Base-by-base conservation (phyloP, 2,888 invertebrate genomes). In the Psylliodes chrysocephalus region DNA sequence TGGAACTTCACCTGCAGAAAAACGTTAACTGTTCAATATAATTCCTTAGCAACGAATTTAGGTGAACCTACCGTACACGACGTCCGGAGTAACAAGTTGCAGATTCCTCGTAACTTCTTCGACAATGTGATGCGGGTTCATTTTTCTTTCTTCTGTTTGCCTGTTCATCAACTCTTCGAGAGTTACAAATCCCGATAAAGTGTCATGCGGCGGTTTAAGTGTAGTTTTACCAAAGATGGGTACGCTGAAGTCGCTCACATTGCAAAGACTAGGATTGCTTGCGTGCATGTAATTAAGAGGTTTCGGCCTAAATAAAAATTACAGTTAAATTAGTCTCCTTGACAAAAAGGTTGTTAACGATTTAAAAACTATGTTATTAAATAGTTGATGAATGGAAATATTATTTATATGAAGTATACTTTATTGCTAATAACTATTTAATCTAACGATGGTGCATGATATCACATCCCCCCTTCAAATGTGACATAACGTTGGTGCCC, bases 111-210 rank as follows among this genome's bases (percentile, higher is more conserved):
- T 68, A 53, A 75, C 71, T 62, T 78, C 77, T 51, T 77, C 77
- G 22, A 77, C 75, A 55, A 77, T 75, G 64, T 74, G 72, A 64
- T 78, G 77, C 1, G 79, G 79, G 72, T 82, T 81, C 57, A 86
- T 85, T 71, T 86, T 85, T 17, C 87, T 85, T 75, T 92, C 91
- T 77, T 91, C 91, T 67, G 88, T 90, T 79, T 92, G 92, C 71
- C 90, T 88, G 71, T 89, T 87, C 92, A 93, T 93, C 75, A 93
- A 86, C 82, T 92, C 90, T 79, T 92, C 91, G 25, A 93, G 83
- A 0, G 92, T 93, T 53, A 92, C 88, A 77, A 90, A 89, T 0
- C 90, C 90, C 46, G 87, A 85, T 25, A 88, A 82, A 77, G 86
- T 88, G 67, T 89, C 90, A 8, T 84, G 84, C 67, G 85, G 83